Base-by-base conservation (phyloP, 2,797 vertebrate species). In the Sylvilagus floridanus region DNA sequence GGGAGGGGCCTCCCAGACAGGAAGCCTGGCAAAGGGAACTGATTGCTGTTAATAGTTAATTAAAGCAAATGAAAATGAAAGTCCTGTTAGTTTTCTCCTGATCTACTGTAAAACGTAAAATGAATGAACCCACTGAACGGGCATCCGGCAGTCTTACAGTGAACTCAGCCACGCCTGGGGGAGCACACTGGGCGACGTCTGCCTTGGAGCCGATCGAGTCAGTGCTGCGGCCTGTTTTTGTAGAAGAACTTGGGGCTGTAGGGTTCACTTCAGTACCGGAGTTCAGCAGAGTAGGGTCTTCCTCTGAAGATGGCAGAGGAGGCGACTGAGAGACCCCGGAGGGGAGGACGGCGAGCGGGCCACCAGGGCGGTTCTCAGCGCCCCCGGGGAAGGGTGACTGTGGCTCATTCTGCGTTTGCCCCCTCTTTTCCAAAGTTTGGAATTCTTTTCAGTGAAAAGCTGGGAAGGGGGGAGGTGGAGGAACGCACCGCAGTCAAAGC, bases 251-350 rank as follows among this genome's bases (percentile, higher is more conserved):
- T 4, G 60, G 75, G 47, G 57, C 35, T 82, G 8, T 52, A 19
- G 0, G 35, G 78, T 26, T 30, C 26, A 37, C 19, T 19, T 72
- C 22, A 26, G 6, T 24, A 26, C 62, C 22, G 32, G 10, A 12
- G 47, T 47, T 22, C 11, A 50, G 84, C 47, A 87, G 50, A 84
- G 26, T 0, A 1, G 2, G 63, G 42, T 35, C 24, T 37, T 2
- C 19, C 26, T 71, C 13, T 62, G 63, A 47, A 14, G 22, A 75
- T 0, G 6, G 24, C 0, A 2, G 1, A 2, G 24, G 22, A 4
- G 5, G 24, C 13, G 30, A 37, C 63, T 76, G 37, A 30, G 6
- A 26, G 63, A 50, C 24, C 5, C 0, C 0, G 11, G 5, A 76
- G 17, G 4, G 50, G 69, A 65, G 11, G 19, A 24, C 54, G 50